Evolutionary conservation across 2,888 invertebrate species (phyloP), one percentile per base, ranked within the genome.

Genomic region (Ophion ventricosus): DNA sequence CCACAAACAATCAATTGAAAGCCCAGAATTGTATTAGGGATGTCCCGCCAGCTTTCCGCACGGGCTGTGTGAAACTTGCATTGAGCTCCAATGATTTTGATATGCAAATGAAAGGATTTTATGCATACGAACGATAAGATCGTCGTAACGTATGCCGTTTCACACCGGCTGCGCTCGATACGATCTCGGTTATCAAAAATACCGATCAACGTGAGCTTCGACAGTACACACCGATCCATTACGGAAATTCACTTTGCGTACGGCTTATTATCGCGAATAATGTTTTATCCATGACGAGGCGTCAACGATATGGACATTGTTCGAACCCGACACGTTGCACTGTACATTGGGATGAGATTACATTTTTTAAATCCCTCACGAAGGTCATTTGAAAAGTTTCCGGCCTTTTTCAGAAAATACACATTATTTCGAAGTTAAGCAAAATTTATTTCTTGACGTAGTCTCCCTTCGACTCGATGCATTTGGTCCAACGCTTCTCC

Each of bases 221-320:
- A 89, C 89, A 86, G 87, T 49, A 87, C 85, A 43, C 85, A 43
- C 14, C 43, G 14, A 43, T 92, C 90, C 91, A 91, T 92, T 92
- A 91, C 90, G 85, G 88, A 90, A 90, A 91, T 91, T 91, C 92
- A 91, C 92, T 92, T 92, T 90, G 89, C 92, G 80, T 88, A 81
- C 79, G 78, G 85, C 85, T 86, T 88, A 89, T 89, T 88, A 88
- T 89, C 85, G 89, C 26, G 43, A 88, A 89, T 88, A 88, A 88
- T 85, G 74, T 76, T 69, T 67, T 35, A 40, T 26, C 54, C 59
- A 23, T 82, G 82, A 66, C 72, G 64, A 17, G 59, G 64, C 63
- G 80, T 83, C 63, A 69, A 69, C 83, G 86, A 88, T 90, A 90
- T 90, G 90, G 88, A 89, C 89, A 90, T 89, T 87, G 66, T 25